Base-by-base conservation (phyloP, 2,113 vertebrate species). In the Apodemus sylvaticus region DNA sequence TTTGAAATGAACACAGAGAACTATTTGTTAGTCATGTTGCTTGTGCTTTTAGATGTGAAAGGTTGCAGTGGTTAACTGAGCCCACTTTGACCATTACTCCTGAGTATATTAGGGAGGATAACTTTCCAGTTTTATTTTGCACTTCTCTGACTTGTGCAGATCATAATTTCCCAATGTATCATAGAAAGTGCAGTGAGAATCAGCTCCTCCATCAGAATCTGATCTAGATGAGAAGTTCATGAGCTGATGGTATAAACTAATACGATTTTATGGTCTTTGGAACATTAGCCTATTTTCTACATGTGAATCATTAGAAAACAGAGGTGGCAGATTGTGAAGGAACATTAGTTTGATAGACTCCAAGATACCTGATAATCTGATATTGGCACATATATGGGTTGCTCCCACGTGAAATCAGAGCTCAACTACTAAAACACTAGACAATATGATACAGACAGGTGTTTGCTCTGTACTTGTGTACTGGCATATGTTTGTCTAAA, bases 151-250 rank as follows among this genome's bases (percentile, higher is more conserved):
- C 17, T 70, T 91, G n/a, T 78, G 11, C 62, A 29, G 48, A 58
- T 17, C 22, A 22, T 7, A 31, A n/a, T 31, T 81, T 14, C 55
- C 20, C 36, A 64, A 9, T 51, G 0, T 12, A 78, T 8, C 16
- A 12, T 48, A 64, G 20, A 10, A 81, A 55, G 5, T 62, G 5
- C 10, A 89, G 10, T 29, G 24, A 78, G 7, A 26, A 74, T 58
- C 16, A 26, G 70, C 20, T 66, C 2, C 2, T 82, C 31, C 4
- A 39, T 14, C 36, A 71, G 64, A 51, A 70, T 45, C 86, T 94
- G 26, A 62, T 24, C 87, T 92, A 94, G 26, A 89, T 68, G 29
- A 76, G 60, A 94, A 77, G 55, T 91, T 48, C 66, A 62, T 70
- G 17, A n/a, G 5, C 26, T 42, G 79, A 48, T 31, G 24, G 3